phyloP scores from a whole-genome alignment of 2,797 vertebrate species.

The Chloroceryle amazona region DNA sequence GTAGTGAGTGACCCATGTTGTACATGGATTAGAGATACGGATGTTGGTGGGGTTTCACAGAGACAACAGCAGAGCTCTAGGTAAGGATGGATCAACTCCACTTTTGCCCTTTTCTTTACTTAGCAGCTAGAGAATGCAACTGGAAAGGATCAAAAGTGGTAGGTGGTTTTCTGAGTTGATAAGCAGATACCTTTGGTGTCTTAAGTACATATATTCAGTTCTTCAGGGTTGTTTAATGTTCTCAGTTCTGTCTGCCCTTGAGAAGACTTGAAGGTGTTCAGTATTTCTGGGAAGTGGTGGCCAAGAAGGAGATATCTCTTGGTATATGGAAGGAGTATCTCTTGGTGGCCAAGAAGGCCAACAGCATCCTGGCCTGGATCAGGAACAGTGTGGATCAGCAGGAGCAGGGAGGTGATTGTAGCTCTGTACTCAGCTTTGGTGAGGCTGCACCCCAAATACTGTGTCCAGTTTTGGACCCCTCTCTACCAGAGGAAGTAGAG shows the following conservation, averaged over 20 bases:
- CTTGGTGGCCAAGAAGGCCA: too few relatives aligned
- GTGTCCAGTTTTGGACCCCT: too few relatives aligned
- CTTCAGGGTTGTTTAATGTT: neutral
- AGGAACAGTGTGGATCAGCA: too few relatives aligned
- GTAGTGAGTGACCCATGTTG: rapidly evolving
- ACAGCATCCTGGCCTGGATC: too few relatives aligned
- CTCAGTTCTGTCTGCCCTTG: neutral
- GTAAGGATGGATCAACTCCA: neutral
- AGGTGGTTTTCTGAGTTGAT: neutral
- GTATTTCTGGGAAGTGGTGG: neutral
- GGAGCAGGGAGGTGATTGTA: too few relatives aligned
- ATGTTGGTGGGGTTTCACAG: rapidly evolving
- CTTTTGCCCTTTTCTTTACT: neutral
- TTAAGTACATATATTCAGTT: rapidly evolving
- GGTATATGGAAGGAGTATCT: too few relatives aligned
- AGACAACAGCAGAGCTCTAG: too few relatives aligned
- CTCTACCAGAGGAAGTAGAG: too few relatives aligned
- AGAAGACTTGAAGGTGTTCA: neutral
- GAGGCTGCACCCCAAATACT: too few relatives aligned
- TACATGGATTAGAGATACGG: rapidly evolving
- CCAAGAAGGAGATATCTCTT: too few relatives aligned
- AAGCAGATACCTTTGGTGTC: neutral
- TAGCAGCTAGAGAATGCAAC: neutral
- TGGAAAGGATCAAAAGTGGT: neutral
- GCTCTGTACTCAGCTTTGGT: too few relatives aligned